These are phyloP conservation scores for Drosophila flavopinicola DNA, from an alignment of 2,888 invertebrate genomes.

Conservation along the genomic window DNA sequence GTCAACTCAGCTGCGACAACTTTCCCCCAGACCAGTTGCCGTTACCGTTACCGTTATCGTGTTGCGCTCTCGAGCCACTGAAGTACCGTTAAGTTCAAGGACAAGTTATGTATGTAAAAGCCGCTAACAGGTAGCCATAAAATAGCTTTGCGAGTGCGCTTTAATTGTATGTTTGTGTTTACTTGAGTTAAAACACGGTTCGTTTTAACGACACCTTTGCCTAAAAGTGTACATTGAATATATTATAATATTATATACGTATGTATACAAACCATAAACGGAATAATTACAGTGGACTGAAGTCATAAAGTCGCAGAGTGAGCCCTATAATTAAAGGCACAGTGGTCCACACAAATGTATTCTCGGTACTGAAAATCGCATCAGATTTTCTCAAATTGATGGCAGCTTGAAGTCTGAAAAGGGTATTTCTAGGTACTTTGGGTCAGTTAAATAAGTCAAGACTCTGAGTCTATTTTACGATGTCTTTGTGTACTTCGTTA, in stretches of 20 bases:
- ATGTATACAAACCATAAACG: not conserved
- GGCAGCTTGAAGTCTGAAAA: not conserved
- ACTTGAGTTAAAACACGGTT: not conserved
- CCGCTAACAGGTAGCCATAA: constrained; percentile 11
- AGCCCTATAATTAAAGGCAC: no score
- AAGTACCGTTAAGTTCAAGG: constrained; percentile 44
- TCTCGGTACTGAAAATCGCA: not conserved
- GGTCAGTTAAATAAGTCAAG: not conserved
- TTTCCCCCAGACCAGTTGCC: constrained; percentile 4
- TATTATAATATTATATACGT: not conserved
- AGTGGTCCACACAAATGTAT: no score
- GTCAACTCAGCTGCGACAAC: not conserved
- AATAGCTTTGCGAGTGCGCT: constrained; percentile 3
- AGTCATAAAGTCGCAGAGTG: not conserved
- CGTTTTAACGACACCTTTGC: not conserved
- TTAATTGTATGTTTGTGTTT: constrained; percentile 4
- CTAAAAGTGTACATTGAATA: not conserved
- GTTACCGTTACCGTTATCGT: not conserved
- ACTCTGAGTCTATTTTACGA: not conserved
- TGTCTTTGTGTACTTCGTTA: not conserved
- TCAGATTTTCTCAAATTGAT: no score
- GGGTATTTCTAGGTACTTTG: not conserved
- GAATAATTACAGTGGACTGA: not conserved
- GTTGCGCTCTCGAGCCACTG: not conserved
- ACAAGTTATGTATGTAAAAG: constrained; percentile 11